Evolutionary conservation across 1,140 invertebrate species (phyloP), one percentile per base, ranked within the genome.

Genomic region (Hypsibius dujardini): DNA sequence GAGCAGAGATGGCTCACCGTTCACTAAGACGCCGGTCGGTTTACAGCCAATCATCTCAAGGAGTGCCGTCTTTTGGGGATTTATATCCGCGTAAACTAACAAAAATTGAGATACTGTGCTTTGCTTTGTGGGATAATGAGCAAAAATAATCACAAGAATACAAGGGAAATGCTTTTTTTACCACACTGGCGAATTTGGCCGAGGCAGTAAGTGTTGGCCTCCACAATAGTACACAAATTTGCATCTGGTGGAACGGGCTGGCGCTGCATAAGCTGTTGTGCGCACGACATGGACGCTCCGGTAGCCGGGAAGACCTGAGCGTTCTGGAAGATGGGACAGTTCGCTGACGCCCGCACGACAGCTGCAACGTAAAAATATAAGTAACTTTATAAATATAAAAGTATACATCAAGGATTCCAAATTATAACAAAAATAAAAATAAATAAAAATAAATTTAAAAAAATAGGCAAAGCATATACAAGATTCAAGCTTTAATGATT

Each of bases 11-110:
- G 28, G 28, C 28, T 28, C 28, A 56, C 50, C n/a, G 50, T 56
- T 12, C 50, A 12, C 7, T 56, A 56, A 56, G n/a, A 56, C 50
- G 7, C 62, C 62, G 42, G 12, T 42, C 45, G 12, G 12, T 7
- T 12, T 12, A 42, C 62, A 67, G 62, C 62, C 62, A 3, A 67
- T 67, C 62, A 67, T 67, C 45, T 67, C 62, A 12, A 67, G 62
- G 12, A 67, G 42, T 7, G 42, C 62, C 62, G 62, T 15, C 62
- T 67, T 67, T 67, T 67, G 62, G 3, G 62, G 62, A 42, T 67
- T 67, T 15, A 67, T 42, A 12, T 12, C 12, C 12, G 62, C 42
- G 42, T 15, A 67, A 42, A 15, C 62, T 67, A 42, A 7, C 12
- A 15, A 67, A 28, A 28, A 28, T 28, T 28, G 28, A 28, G 28